Evolutionary conservation across 1,140 invertebrate species (phyloP).

Genomic region (Bombyx mandarina): DNA sequence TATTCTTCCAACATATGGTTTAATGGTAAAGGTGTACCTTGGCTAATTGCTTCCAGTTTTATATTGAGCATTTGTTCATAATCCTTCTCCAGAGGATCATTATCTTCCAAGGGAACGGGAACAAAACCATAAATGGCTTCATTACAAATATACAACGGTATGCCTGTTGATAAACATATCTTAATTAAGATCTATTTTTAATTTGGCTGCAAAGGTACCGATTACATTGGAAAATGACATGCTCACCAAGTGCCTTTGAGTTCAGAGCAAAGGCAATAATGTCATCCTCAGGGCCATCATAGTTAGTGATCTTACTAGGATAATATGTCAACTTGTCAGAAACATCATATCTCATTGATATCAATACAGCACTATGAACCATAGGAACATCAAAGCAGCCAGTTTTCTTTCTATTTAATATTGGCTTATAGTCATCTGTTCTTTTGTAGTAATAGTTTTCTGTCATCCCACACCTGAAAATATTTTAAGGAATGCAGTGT

Average conservation of each 20-base stretch:
- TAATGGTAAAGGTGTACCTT: constrained; percentile 45
- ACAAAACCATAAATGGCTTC: constrained; percentile 87
- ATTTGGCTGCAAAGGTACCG: background rate
- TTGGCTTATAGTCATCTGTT: constrained; percentile 89
- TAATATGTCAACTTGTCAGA: constrained; percentile 85
- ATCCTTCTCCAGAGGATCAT: constrained; percentile 77
- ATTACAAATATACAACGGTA: constrained; percentile 87
- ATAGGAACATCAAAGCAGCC: constrained; percentile 92
- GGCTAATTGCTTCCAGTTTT: constrained; percentile 71
- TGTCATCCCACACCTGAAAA: constrained; percentile 88
- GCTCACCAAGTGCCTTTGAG: constrained; percentile 79
- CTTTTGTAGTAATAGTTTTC: constrained; percentile 90
- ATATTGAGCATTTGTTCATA: constrained; percentile 83
- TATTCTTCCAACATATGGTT: constrained; percentile 56
- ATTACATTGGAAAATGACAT: background rate
- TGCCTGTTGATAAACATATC: constrained; percentile 49
- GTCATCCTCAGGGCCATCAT: constrained; percentile 89
- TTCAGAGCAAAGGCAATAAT: constrained; percentile 94
- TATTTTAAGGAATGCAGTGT: background rate
- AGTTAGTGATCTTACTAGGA: constrained; percentile 73
- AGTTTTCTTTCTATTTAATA: constrained; percentile 78
- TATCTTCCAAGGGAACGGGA: constrained; percentile 83
- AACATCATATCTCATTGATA: constrained; percentile 78
- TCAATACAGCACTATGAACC: constrained; percentile 91
- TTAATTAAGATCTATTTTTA: constrained; percentile 1